Evolutionary conservation across 2,113 vertebrate species (phyloP).

Genomic region (Rallus limicola): DNA sequence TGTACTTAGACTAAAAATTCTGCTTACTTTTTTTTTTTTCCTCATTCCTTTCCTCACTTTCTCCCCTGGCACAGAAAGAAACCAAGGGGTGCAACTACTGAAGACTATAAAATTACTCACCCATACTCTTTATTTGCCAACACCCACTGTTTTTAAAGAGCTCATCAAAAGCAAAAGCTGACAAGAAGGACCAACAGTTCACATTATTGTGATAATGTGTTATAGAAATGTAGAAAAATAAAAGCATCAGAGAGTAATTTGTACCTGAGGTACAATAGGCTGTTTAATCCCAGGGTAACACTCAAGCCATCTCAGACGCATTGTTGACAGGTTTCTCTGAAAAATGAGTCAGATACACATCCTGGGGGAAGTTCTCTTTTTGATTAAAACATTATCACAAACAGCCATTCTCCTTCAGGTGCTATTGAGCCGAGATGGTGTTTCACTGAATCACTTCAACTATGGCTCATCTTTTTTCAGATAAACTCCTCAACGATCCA

Average conservation of each 20-base stretch:
- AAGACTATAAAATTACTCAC: background rate
- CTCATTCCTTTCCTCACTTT: background rate
- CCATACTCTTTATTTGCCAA: background rate
- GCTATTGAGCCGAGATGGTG: background rate
- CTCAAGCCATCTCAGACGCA: background rate
- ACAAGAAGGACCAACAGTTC: background rate
- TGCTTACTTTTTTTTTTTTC: background rate
- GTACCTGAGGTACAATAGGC: background rate
- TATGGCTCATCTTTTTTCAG: background rate
- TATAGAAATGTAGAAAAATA: background rate
- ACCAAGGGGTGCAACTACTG: background rate
- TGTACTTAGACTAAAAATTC: background rate
- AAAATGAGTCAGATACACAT: background rate
- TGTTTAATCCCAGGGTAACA: background rate
- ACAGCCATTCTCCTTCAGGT: background rate
- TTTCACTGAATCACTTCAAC: background rate
- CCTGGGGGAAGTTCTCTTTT: background rate
- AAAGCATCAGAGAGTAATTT: background rate
- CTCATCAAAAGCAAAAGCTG: background rate
- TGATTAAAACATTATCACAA: background rate
- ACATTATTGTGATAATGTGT: background rate
- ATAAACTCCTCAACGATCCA: background rate
- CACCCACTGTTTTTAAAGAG: background rate
- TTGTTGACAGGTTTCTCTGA: background rate
- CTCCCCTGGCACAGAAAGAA: background rate